phyloP scores from a whole-genome alignment of 2,888 invertebrate genomes.

The Hipparchia semele region DNA sequence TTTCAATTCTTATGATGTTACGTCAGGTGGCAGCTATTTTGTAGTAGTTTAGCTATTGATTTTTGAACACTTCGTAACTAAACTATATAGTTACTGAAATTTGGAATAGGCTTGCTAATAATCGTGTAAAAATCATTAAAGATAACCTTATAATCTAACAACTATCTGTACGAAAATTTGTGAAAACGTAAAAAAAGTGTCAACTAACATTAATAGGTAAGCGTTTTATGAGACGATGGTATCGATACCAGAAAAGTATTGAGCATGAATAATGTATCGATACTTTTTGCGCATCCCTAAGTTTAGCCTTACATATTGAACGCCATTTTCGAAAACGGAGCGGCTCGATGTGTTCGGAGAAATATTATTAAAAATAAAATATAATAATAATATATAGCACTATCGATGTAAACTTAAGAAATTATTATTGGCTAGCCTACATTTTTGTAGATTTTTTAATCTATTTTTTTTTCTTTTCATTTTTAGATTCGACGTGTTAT shows the following conservation, averaged over 20 bases:
- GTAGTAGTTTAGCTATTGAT: no score
- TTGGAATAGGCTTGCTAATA: no score
- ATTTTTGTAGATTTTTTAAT: conserved; percentile 52
- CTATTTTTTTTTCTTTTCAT: conserved; percentile 41
- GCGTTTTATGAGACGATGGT: background rate
- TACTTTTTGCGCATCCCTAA: conserved; percentile 12
- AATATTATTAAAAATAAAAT: conserved; percentile 47
- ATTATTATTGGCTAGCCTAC: conserved; percentile 57
- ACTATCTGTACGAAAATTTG: no score
- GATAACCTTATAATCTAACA: no score
- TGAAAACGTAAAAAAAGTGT: no score
- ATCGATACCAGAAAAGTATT: background rate
- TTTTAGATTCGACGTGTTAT: conserved; percentile 31
- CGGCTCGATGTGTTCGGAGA: conserved; percentile 32
- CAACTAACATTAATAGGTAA: background rate
- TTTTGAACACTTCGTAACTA: no score
- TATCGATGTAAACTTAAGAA: conserved; percentile 53
- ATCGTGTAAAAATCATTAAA: no score
- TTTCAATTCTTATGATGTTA: no score
- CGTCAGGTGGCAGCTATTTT: no score
- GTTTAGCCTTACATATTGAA: conserved; percentile 28
- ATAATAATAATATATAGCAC: conserved; percentile 52
- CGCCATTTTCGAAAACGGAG: conserved; percentile 27
- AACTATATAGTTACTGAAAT: no score
- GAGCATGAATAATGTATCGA: background rate